These are phyloP conservation scores for Pyrocephalus nanus DNA, from an alignment of 2,797 vertebrate genomes.

Conservation along the genomic window DNA sequence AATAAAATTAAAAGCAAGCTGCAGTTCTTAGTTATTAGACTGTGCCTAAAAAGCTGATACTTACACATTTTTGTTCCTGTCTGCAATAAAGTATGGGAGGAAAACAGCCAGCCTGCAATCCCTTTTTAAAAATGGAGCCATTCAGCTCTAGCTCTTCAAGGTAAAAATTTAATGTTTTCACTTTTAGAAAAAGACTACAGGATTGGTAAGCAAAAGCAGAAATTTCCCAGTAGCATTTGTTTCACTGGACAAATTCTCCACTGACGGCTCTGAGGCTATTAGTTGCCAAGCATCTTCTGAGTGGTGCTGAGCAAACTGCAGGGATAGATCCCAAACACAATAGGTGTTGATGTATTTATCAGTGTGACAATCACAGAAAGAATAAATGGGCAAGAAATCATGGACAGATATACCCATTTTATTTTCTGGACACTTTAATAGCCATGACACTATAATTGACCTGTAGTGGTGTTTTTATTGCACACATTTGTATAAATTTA, in stretches of 20 bases:
- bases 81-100: background rate
- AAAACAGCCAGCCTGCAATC: background rate
- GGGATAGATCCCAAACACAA: background rate
- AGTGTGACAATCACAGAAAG: background rate
- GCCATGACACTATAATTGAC: constrained; percentile 19
- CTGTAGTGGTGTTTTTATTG: constrained; percentile 48
- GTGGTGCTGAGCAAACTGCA: background rate
- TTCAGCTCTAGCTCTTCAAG: background rate
- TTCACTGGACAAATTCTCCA: background rate
- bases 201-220: background rate
- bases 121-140: background rate
- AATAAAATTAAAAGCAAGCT: background rate
- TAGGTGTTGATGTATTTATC: background rate
- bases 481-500: constrained; percentile 25
- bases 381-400: background rate
- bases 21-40: background rate
- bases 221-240: background rate
- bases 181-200: background rate
- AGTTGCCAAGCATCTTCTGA: constrained; percentile 2
- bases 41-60: background rate
- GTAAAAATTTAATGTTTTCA: background rate
- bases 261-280: background rate
- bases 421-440: constrained; percentile 26
- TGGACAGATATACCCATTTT: background rate
- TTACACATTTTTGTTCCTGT: background rate